Percentiles rank a stretch among this genome's conserved stretches.
These are phyloP conservation scores for Xanthia togata DNA, from an alignment of 2,888 invertebrate species.

Conservation along the genomic window DNA sequence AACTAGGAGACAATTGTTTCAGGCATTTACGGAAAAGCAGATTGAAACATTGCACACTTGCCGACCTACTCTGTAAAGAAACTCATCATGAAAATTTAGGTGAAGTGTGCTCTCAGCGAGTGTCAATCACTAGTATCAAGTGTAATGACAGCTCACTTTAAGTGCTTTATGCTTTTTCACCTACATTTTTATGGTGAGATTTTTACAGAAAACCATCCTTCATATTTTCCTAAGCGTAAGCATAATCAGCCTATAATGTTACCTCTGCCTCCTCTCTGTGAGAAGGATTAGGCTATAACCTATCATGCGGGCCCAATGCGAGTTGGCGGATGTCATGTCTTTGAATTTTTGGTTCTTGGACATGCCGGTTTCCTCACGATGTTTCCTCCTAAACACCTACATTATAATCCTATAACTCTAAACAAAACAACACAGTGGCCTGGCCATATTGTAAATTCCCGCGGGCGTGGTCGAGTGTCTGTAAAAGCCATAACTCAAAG, in stretches of 20 bases:
- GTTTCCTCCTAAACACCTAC: background rate
- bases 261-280: background rate
- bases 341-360: background rate
- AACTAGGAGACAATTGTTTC: background rate
- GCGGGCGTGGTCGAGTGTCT: conserved; percentile 43
- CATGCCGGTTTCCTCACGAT: background rate
- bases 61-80: background rate
- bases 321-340: no score
- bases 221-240: background rate
- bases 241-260: background rate
- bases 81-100: background rate
- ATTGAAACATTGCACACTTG: no score
- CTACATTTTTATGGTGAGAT: background rate
- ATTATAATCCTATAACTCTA: conserved; percentile 21
- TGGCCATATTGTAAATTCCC: conserved; percentile 54
- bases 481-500: conserved; percentile 54
- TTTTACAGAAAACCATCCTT: no score
- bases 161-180: background rate
- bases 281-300: no score
- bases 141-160: no score
- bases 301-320: background rate
- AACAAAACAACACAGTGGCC: conserved; percentile 26
- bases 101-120: no score
- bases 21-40: background rate
- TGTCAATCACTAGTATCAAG: no score